Evolutionary conservation across 2,888 invertebrate species (phyloP).

Genomic region (Euplexia lucipara): DNA sequence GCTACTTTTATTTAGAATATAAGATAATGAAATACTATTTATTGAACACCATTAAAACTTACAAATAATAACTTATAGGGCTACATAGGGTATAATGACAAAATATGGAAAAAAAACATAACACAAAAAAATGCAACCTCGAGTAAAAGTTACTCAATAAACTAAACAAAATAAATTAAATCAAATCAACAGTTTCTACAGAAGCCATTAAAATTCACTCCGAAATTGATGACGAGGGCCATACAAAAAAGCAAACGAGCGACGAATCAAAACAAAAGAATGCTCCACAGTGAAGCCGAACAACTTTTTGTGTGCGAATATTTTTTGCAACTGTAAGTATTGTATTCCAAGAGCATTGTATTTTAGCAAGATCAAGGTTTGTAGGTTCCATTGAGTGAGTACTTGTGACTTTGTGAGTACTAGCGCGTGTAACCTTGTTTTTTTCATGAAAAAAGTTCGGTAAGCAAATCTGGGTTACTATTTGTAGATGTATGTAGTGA

Average conservation of each 20-base stretch:
- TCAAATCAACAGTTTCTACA: too few species aligned
- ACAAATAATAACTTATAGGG: too few species aligned
- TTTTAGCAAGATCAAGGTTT: constrained; percentile 51
- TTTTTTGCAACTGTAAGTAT: constrained; percentile 11
- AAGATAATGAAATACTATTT: too few species aligned
- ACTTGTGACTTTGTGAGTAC: not conserved
- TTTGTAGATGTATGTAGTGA: too few species aligned
- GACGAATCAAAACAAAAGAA: constrained; percentile 1
- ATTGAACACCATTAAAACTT: too few species aligned
- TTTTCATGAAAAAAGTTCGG: constrained; percentile 1
- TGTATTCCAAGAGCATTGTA: constrained; percentile 10
- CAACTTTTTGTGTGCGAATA: constrained; percentile 24
- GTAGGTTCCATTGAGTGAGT: constrained; percentile 1
- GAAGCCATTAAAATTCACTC: not conserved
- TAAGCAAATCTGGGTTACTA: not conserved
- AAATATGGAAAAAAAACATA: too few species aligned
- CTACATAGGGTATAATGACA: too few species aligned
- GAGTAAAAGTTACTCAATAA: too few species aligned
- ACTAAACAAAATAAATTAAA: too few species aligned
- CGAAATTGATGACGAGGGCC: not conserved
- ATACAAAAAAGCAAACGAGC: not conserved
- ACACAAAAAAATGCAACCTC: too few species aligned
- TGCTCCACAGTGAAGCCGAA: too few species aligned
- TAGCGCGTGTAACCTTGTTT: constrained; percentile 12
- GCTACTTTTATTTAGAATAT: too few species aligned